Evolutionary conservation across 2,113 vertebrate species (phyloP).

Genomic region (Balaeniceps rex): DNA sequence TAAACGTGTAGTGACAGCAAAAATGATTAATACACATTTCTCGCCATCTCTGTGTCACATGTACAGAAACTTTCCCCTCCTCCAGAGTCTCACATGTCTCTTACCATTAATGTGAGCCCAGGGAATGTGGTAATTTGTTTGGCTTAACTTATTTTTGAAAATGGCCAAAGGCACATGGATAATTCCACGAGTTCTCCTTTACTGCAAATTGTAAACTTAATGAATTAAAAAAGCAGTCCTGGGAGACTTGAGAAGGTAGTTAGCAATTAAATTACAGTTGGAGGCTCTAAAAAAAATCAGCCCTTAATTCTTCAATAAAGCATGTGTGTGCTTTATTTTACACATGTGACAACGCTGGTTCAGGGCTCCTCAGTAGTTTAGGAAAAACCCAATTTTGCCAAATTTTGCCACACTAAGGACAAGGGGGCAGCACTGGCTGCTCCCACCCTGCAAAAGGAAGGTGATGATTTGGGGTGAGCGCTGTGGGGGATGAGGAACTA

Average conservation of each 20-base stretch:
- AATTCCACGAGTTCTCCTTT: not conserved
- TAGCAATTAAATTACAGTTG: not conserved
- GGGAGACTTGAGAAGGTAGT: not conserved
- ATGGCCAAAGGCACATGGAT: not conserved
- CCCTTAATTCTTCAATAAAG: not conserved
- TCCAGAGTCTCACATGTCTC: not conserved
- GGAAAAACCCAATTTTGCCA: not conserved
- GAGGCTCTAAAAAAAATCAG: not conserved
- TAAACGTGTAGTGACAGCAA: not conserved
- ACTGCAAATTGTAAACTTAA: not conserved
- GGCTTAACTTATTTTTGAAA: not conserved
- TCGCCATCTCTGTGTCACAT: not conserved
- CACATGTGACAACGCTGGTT: not conserved
- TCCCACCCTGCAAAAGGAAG: not conserved
- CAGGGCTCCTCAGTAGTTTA: not conserved
- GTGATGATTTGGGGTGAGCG: not conserved
- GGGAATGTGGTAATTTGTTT: not conserved
- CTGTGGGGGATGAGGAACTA: not conserved
- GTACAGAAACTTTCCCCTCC: not conserved
- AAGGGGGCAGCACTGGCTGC: not conserved
- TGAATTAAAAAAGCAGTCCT: not conserved
- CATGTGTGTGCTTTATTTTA: fast-evolving
- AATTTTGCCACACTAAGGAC: not conserved
- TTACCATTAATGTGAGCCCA: not conserved
- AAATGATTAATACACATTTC: not conserved